A percentile compares a stretch with the other conserved stretches of the same genome.
Conservation (phyloP, 2,888 invertebrate genomes). For the Stenotaenia linearis region DNA sequence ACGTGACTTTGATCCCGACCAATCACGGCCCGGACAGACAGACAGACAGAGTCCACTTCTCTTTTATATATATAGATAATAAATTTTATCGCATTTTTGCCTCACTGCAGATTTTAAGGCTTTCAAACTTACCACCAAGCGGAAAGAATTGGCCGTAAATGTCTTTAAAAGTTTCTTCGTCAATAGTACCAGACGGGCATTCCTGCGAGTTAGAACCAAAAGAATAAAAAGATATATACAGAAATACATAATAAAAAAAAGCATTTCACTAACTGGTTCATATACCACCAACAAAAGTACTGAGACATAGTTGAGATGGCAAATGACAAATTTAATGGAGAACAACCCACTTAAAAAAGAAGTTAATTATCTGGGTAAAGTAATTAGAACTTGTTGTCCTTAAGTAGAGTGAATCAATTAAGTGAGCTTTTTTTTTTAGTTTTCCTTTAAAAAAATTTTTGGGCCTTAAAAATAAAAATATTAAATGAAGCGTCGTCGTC, state of each 20-base stretch:
- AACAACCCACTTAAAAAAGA: not conserved
- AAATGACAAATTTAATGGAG: not conserved
- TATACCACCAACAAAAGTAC: not conserved
- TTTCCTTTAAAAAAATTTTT: no score
- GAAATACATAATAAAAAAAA: not conserved
- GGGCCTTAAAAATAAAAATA: no score
- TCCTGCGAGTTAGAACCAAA: slow-evolving; percentile 52
- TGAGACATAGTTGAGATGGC: not conserved
- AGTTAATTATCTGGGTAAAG: not conserved
- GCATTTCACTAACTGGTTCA: not conserved
- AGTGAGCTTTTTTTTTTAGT: no score
- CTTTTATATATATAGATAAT: no score
- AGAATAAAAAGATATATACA: not conserved
- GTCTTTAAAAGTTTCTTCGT: slow-evolving; percentile 79
- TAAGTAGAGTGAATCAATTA: no score
- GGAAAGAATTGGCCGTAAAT: slow-evolving; percentile 87
- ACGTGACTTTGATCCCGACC: no score
- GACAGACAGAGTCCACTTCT: no score
- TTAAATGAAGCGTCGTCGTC: not conserved
- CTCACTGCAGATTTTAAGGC: not conserved
- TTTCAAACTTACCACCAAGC: slow-evolving; percentile 68
- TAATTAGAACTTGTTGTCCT: slow-evolving; percentile 1
- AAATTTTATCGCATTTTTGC: not conserved
- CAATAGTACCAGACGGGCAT: slow-evolving; percentile 77
- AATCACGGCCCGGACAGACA: no score